These are phyloP conservation scores for Mormyrus hasselquistii DNA, from an alignment of 2,797 vertebrate species.

Conservation along the genomic window DNA sequence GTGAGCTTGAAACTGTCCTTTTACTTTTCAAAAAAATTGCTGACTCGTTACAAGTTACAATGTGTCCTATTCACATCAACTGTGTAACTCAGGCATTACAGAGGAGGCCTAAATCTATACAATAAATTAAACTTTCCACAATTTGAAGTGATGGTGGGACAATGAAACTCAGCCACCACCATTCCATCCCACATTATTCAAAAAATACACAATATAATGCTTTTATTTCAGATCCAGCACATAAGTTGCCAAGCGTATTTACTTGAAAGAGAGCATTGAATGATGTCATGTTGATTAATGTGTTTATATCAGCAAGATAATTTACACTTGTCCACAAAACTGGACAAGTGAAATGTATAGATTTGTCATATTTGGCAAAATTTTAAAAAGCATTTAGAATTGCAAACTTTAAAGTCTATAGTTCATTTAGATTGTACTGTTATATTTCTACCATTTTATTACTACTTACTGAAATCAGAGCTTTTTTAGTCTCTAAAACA, in stretches of 20 bases:
- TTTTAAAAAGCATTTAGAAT: neutral
- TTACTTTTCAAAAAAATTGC: neutral
- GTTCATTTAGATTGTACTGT: neutral
- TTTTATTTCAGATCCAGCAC: neutral
- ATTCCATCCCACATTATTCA: neutral
- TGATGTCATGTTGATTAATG: neutral
- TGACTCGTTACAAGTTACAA: neutral
- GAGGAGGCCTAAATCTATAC: neutral
- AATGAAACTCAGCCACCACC: neutral
- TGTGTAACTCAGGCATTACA: neutral
- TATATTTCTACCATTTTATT: neutral
- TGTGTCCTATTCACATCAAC: neutral
- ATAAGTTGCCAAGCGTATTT: neutral
- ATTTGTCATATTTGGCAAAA: neutral
- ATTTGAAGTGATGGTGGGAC: neutral
- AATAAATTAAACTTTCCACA: neutral
- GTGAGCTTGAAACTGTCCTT: neutral
- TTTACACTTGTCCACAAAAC: neutral
- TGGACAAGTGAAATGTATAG: neutral
- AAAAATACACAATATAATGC: neutral
- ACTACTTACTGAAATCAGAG: neutral
- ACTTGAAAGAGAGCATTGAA: neutral
- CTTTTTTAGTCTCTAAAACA: neutral
- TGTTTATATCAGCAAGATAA: neutral
- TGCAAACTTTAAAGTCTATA: neutral